Evolutionary conservation across 2,797 vertebrate genomes (phyloP).

Genomic region (Onychomys arenicola): DNA sequence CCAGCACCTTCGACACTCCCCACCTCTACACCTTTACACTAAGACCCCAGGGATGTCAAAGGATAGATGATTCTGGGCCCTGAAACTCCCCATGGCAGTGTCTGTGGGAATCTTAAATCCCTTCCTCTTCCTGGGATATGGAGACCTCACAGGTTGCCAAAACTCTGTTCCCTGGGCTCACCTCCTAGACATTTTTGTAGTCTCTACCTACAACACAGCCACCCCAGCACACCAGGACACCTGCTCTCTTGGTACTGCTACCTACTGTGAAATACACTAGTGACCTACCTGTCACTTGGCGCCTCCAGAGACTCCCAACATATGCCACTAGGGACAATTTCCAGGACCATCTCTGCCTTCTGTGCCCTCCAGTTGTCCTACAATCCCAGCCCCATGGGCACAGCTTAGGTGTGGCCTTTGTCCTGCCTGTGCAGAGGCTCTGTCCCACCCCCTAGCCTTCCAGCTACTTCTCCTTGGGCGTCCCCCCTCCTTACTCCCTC

Average conservation of each 20-base stretch:
- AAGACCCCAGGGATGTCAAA: background rate
- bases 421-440: too few species aligned
- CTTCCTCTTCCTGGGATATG: background rate
- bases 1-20: background rate
- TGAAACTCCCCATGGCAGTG: background rate
- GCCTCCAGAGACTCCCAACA: background rate
- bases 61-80: background rate
- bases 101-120: background rate
- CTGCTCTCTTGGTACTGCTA: background rate
- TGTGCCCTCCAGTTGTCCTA: background rate
- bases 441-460: background rate
- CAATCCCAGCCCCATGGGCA: background rate
- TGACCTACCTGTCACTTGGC: background rate
- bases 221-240: background rate
- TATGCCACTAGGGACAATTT: background rate
- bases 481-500: background rate
- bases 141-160: background rate
- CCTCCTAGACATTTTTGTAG: background rate
- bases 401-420: background rate
- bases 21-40: background rate
- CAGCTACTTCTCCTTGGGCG: background rate
- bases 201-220: background rate
- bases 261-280: background rate
- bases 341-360: background rate
- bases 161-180: too few species aligned